These are phyloP conservation scores for Stomorhina lunata DNA, from an alignment of 2,888 invertebrate species.

Conservation along the genomic window DNA sequence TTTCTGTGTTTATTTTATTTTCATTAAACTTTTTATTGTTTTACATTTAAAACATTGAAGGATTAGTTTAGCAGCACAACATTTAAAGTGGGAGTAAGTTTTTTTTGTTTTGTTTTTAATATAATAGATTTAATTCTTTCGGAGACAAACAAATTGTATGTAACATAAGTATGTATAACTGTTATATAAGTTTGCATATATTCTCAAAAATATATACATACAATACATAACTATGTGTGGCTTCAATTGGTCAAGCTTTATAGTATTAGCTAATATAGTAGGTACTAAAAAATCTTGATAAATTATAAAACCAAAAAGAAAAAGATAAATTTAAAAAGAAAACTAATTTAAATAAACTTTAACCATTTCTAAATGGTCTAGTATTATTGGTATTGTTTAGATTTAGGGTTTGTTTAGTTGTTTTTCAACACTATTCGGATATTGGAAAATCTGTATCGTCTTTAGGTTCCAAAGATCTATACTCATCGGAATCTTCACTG, in stretches of 20 bases:
- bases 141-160: not conserved
- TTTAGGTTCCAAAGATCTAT: slow-evolving; percentile 79
- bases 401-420: not conserved
- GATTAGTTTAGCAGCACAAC: slow-evolving; percentile 57
- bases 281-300: slow-evolving; percentile 18
- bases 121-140: slow-evolving; percentile 7
- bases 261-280: slow-evolving; percentile 18
- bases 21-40: slow-evolving; percentile 32
- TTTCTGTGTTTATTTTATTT: slow-evolving; percentile 17
- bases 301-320: not conserved
- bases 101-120: not conserved
- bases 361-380: slow-evolving; percentile 35
- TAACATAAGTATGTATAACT: not conserved
- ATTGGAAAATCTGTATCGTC: slow-evolving; percentile 77
- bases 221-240: no score
- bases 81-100: slow-evolving; percentile 38
- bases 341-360: not conserved
- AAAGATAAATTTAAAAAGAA: slow-evolving; percentile 3
- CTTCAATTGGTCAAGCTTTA: slow-evolving; percentile 48
- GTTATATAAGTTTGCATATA: not conserved
- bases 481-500: slow-evolving; percentile 79
- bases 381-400: slow-evolving; percentile 14
- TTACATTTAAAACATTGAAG: slow-evolving; percentile 51
- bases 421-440: slow-evolving; percentile 72
- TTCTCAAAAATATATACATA: no score